Evolutionary conservation across 1,140 invertebrate species (phyloP).

Genomic region (Anastrepha ludens): DNA sequence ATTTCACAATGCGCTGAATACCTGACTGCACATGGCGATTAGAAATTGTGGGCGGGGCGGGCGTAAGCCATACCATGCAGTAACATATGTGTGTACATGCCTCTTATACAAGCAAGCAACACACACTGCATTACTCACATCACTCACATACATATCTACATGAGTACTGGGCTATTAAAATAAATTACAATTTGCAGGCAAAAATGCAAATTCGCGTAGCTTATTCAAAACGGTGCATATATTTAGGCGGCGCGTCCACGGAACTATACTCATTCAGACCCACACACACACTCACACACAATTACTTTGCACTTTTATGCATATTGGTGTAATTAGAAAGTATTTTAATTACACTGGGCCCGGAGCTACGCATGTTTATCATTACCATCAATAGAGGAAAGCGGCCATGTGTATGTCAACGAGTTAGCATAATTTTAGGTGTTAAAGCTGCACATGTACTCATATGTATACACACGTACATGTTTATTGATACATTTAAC

Average conservation of each 20-base stretch:
- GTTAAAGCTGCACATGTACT: conserved; percentile 11
- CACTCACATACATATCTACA: background rate
- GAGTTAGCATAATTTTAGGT: conserved; percentile 29
- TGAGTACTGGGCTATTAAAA: conserved; percentile 7
- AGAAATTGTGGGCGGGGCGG: conserved; percentile 1
- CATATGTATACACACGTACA: background rate
- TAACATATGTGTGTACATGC: background rate
- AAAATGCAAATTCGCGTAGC: background rate
- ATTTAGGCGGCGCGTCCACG: background rate
- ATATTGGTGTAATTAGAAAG: conserved; percentile 17
- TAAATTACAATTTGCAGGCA: conserved; percentile 23
- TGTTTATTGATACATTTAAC: background rate
- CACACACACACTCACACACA: too few relatives aligned
- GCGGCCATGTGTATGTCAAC: background rate
- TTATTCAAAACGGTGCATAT: background rate
- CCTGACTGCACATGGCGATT: conserved; percentile 42
- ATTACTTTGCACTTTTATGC: background rate
- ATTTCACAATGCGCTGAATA: conserved; percentile 29
- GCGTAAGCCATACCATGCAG: background rate
- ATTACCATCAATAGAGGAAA: background rate
- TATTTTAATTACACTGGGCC: conserved; percentile 41
- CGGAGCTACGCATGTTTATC: background rate
- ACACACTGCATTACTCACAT: background rate
- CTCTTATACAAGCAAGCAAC: background rate
- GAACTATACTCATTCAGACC: background rate